Evolutionary conservation across 2,888 invertebrate species (phyloP).

Genomic region (Andrena trimmerana): DNA sequence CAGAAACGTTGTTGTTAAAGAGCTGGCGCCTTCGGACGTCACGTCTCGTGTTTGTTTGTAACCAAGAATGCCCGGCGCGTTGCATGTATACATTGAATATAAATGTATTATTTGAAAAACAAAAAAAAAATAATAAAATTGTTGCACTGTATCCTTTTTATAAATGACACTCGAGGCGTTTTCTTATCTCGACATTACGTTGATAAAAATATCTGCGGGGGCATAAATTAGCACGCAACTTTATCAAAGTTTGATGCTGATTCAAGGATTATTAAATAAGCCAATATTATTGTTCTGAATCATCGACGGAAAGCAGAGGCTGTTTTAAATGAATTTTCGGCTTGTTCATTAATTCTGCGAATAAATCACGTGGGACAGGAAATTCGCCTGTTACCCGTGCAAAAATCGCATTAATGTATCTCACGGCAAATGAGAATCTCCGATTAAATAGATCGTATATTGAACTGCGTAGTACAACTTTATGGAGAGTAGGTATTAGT

Average conservation of each 20-base stretch:
- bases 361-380: no score
- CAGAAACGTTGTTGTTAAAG: conserved; percentile 26
- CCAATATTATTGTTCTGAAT: conserved; percentile 12
- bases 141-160: conserved; percentile 50
- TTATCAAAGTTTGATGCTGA: not conserved
- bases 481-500: no score
- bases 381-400: no score
- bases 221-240: conserved; percentile 1
- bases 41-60: conserved; percentile 38
- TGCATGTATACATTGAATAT: conserved; percentile 51
- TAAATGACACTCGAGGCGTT: conserved; percentile 16
- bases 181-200: conserved; percentile 3
- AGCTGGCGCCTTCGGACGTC: conserved; percentile 1
- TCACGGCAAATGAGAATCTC: no score
- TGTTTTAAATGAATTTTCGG: no score
- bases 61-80: conserved; percentile 27
- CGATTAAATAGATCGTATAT: no score
- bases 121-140: conserved; percentile 62
- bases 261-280: conserved; percentile 9
- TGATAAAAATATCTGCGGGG: not conserved
- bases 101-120: conserved; percentile 61
- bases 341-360: not conserved
- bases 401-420: no score
- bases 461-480: no score
- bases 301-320: not conserved